These are phyloP conservation scores for Panthera leo DNA, from an alignment of 2,113 vertebrate species.

Conservation along the genomic window DNA sequence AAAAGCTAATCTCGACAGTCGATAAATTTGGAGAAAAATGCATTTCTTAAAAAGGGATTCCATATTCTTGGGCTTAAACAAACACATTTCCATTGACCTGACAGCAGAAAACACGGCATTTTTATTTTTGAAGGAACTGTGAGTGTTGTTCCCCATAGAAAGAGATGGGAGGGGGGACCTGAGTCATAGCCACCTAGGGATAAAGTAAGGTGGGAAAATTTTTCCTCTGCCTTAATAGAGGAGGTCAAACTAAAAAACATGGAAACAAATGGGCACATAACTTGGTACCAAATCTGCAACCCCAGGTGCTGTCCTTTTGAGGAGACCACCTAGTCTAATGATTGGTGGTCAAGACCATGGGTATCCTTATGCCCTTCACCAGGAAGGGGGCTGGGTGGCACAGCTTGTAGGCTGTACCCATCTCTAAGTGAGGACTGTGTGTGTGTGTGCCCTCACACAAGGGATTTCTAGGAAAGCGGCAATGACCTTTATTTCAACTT, in stretches of 20 bases:
- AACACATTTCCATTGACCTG: neutral
- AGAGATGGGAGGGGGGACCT: neutral
- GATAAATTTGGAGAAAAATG: neutral
- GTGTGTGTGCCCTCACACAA: neutral
- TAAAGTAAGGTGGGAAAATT: neutral
- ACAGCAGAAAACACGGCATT: neutral
- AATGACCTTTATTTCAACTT: neutral
- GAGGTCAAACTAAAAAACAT: neutral
- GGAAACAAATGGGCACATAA: neutral
- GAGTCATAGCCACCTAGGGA: neutral
- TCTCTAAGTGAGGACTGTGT: neutral
- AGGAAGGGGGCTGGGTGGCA: neutral
- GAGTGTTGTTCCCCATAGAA: neutral
- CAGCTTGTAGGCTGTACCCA: neutral
- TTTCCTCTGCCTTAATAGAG: conserved; percentile 11
- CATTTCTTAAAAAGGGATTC: neutral
- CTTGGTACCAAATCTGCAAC: neutral
- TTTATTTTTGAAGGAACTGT: conserved; percentile 14
- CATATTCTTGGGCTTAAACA: neutral
- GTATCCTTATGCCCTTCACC: neutral
- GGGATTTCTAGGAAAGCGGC: neutral
- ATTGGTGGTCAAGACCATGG: neutral
- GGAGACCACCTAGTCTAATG: neutral
- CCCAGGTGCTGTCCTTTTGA: neutral
- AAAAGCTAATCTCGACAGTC: neutral